Percentiles rank a stretch among this genome's conserved stretches.
These are phyloP conservation scores for Ianthella basta DNA, from an alignment of 37 sponge, comb jelly and placozoan species.

Conservation along the genomic window DNA sequence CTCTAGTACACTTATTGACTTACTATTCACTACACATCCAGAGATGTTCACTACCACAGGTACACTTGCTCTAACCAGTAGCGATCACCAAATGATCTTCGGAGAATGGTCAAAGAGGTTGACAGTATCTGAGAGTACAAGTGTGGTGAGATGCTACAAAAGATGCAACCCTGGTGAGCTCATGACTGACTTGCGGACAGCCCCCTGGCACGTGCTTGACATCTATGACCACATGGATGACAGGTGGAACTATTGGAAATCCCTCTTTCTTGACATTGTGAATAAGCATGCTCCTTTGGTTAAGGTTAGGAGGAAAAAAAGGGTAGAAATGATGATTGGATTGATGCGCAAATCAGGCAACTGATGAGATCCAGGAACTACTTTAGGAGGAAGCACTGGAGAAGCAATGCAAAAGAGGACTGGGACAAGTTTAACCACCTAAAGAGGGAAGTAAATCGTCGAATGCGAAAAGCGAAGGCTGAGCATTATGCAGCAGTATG, in stretches of 20 bases:
- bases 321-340: background rate
- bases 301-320: background rate
- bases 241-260: background rate
- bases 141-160: constrained; percentile 2
- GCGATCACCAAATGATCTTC: background rate
- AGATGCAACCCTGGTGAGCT: background rate
- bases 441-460: background rate
- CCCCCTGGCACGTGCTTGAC: background rate
- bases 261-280: background rate
- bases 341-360: background rate
- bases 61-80: constrained; percentile 10
- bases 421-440: background rate
- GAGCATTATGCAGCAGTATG: constrained; percentile 6
- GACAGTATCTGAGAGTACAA: background rate
- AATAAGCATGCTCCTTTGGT: background rate
- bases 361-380: constrained; percentile 1
- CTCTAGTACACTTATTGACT: background rate
- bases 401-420: background rate
- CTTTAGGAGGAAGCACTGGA: background rate
- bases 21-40: background rate
- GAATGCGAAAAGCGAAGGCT: background rate
- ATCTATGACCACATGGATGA: background rate
- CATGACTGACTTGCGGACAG: background rate
- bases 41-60: background rate
- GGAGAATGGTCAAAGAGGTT: background rate